A percentile compares a stretch with the other conserved stretches of the same genome.
Evolutionary conservation across 2,888 invertebrate genomes (phyloP).

Genomic region (Teinopalpus imperialis): DNA sequence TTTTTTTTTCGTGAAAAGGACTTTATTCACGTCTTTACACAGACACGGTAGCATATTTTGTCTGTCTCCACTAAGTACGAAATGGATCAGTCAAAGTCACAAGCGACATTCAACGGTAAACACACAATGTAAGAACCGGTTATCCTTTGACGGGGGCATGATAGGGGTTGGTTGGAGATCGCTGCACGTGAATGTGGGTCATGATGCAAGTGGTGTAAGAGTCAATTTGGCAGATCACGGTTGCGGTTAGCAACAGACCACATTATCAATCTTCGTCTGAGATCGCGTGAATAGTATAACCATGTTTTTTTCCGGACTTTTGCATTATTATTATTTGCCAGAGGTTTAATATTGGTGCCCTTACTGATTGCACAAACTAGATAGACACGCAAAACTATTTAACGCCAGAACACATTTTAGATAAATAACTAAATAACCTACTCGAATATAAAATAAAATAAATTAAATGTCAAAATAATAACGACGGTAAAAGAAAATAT

Average conservation of each 20-base stretch:
- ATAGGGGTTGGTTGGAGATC: neutral
- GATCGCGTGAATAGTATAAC: slow-evolving; percentile 24
- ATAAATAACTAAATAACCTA: too few relatives aligned
- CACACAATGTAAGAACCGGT: neutral
- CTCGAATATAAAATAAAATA: too few relatives aligned
- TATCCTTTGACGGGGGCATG: neutral
- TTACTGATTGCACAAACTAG: too few relatives aligned
- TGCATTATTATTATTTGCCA: too few relatives aligned
- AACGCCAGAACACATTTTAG: too few relatives aligned
- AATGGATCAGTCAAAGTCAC: neutral
- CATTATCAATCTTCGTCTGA: slow-evolving; percentile 30
- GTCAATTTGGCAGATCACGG: neutral
- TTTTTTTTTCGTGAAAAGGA: too few relatives aligned
- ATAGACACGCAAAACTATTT: too few relatives aligned
- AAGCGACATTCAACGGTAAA: slow-evolving; percentile 1
- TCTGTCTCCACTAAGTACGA: neutral
- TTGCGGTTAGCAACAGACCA: slow-evolving; percentile 27
- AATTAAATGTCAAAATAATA: too few relatives aligned
- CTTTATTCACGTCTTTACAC: too few relatives aligned
- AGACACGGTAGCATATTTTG: too few relatives aligned
- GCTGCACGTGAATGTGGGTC: slow-evolving; percentile 4
- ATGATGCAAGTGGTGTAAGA: slow-evolving; percentile 3
- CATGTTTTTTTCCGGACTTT: neutral
- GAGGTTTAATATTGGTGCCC: too few relatives aligned
- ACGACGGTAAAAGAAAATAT: too few relatives aligned